Base-by-base conservation (phyloP, 1,140 invertebrate species). In the Lithobius niger region DNA sequence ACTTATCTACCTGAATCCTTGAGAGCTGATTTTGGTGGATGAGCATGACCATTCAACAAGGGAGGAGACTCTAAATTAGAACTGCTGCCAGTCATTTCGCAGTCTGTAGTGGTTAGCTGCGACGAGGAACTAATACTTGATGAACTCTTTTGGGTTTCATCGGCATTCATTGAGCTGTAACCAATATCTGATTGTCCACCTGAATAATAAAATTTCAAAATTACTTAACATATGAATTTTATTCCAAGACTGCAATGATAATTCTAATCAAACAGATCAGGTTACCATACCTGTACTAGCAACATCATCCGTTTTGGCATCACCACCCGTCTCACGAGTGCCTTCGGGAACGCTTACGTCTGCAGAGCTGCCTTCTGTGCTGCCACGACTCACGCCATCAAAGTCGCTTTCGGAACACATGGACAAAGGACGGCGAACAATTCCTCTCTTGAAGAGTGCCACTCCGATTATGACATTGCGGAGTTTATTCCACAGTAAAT, bases 401-500 rank as follows among this genome's bases (percentile, higher is more conserved):
- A 61, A 66, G 45, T 73, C 72, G 49, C 65, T 68, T 22, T 68
- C 71, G 15, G 71, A 72, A 55, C 59, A 67, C 1, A 67, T 42
- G 1, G 69, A 71, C 24, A 65, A 27, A 50, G 67, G 69, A 2
- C 69, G 60, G 13, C 65, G 55, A 0, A 63, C 48, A 1, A 67
- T 24, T 13, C 60, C 58, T 21, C 60, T 57, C 22, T 68, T 62
- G 55, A 77, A 74, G 58, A 90, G 76, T n/a, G 90, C 87, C 1
- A 91, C 86, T 2, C 88, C 92, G 52, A 88, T 72, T 18, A 97
- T 85, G 0, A 93, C 88, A 68, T 95, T 92, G 59, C 91, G 81
- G 19, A 97, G 73, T 71, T 94, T 94, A 66, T 88, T 92, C 94
- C 94, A 97, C 63, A 92, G 77, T 6, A 93, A 65, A 64, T 89